Evolutionary conservation across 2,888 invertebrate species (phyloP).

Genomic region (Cheilosia urbana): DNA sequence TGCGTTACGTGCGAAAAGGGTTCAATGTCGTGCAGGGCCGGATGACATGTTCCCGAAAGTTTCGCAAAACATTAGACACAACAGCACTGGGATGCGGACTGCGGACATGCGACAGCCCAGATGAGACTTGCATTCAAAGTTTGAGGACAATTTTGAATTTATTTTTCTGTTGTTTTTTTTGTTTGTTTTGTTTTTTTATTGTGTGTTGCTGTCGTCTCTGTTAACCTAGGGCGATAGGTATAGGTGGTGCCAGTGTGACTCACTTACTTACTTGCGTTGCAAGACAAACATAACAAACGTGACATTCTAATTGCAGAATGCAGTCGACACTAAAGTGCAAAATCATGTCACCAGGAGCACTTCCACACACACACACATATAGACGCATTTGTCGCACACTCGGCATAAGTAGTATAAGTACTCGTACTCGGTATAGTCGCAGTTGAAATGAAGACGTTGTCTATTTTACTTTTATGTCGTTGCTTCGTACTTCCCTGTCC

Average conservation of each 20-base stretch:
- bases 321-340: conserved; percentile 84
- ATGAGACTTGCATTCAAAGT: conserved; percentile 38
- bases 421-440: conserved; percentile 27
- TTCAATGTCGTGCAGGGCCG: conserved; percentile 27
- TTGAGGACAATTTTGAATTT: conserved; percentile 46
- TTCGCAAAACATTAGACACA: conserved; percentile 52
- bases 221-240: background rate
- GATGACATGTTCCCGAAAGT: conserved; percentile 58
- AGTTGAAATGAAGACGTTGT: conserved; percentile 76
- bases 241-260: conserved; percentile 17
- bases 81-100: conserved; percentile 13
- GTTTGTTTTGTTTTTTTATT: background rate
- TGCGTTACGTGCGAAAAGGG: conserved; percentile 65
- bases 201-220: background rate
- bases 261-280: conserved; percentile 57
- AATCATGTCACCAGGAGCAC: conserved; percentile 83
- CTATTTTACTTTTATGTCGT: conserved; percentile 73
- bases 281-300: conserved; percentile 76
- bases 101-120: conserved; percentile 42
- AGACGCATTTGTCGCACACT: conserved; percentile 49
- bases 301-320: conserved; percentile 84
- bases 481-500: conserved; percentile 58
- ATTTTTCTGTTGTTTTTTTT: conserved; percentile 9
- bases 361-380: conserved; percentile 49
- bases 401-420: conserved; percentile 43